Percentiles rank a stretch among this genome's conserved stretches.
These are phyloP conservation scores for Anabas testudineus DNA, from an alignment of 2,797 vertebrate genomes.

Conservation along the genomic window DNA sequence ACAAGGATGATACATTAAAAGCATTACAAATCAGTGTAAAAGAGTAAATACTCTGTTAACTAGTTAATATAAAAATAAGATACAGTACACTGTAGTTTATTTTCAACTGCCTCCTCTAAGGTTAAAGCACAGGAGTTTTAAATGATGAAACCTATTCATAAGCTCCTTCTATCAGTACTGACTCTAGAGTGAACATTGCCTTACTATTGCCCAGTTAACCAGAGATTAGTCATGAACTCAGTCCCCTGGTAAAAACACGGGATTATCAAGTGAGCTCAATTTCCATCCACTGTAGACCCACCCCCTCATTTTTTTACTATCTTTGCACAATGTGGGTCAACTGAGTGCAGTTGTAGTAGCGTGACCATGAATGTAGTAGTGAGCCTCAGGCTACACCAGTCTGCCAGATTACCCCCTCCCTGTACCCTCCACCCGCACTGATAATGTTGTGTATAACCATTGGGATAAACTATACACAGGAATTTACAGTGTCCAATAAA, in stretches of 20 bases:
- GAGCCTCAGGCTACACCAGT: constrained; percentile 67
- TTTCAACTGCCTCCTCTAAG: neutral
- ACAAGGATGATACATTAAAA: neutral
- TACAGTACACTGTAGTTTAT: neutral
- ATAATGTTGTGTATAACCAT: constrained; percentile 5
- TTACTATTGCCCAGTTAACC: constrained; percentile 14
- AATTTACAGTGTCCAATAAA: constrained; percentile 14
- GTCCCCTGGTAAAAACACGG: constrained; percentile 32
- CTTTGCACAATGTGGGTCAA: constrained; percentile 80
- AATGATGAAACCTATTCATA: constrained; percentile 2
- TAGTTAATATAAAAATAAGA: neutral
- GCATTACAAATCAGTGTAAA: neutral
- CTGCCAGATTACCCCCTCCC: constrained; percentile 34
- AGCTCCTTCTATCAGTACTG: neutral
- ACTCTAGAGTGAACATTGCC: constrained; percentile 25
- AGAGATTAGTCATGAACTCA: constrained; percentile 26
- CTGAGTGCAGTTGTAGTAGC: constrained; percentile 65
- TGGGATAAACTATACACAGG: neutral
- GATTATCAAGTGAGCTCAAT: constrained; percentile 56
- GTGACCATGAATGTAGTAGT: constrained; percentile 61
- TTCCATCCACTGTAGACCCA: constrained; percentile 13
- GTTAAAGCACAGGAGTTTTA: neutral
- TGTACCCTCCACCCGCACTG: constrained; percentile 19
- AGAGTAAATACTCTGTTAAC: neutral
- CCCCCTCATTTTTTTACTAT: constrained; percentile 32